Conservation (phyloP, 2,797 vertebrate genomes). For the Myotis daubentonii region DNA sequence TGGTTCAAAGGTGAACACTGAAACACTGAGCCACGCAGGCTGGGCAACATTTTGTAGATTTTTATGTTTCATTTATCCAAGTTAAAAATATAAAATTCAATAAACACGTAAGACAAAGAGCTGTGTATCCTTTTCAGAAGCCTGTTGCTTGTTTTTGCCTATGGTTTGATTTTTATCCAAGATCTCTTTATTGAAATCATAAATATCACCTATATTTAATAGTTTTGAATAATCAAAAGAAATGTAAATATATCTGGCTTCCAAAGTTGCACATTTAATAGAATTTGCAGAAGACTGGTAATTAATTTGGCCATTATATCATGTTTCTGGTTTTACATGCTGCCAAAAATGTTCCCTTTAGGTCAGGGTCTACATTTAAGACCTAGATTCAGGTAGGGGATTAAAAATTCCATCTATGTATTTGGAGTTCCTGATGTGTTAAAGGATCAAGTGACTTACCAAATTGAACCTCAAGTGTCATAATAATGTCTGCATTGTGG, state of each 20-base stretch:
- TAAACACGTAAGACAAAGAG: neutral
- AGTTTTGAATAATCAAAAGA: neutral
- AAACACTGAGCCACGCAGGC: too few relatives aligned
- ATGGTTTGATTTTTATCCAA: constrained; percentile 5
- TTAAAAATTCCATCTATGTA: neutral
- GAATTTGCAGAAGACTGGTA: constrained; percentile 8
- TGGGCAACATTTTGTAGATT: neutral
- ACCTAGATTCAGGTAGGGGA: neutral
- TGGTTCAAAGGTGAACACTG: too few relatives aligned
- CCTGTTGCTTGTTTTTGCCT: neutral
- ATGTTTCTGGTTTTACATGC: neutral
- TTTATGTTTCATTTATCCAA: neutral
- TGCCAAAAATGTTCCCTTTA: neutral
- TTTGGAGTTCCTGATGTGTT: neutral
- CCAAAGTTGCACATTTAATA: neutral
- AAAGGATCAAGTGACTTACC: neutral
- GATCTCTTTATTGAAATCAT: neutral
- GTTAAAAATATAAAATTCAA: constrained; percentile 29
- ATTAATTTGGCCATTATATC: neutral
- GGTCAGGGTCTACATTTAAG: neutral
- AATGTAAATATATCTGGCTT: neutral
- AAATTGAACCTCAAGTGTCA: neutral
- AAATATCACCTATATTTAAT: neutral
- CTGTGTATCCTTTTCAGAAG: neutral
- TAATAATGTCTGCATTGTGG: neutral